Conservation (phyloP, 2,113 vertebrate genomes). For the Oostethus manadensis region DNA sequence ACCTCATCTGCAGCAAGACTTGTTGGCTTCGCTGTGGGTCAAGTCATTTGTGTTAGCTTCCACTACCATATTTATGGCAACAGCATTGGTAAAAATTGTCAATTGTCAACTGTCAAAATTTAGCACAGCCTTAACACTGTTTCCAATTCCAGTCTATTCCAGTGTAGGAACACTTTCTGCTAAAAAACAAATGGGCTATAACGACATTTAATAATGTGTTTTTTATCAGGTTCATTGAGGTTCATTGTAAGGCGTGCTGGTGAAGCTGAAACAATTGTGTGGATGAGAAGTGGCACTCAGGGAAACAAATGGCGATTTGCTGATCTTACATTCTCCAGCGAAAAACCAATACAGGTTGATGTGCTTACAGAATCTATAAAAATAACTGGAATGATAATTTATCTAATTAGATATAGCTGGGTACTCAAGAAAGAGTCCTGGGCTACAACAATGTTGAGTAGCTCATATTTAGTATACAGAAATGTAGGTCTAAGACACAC, state of each 20-base stretch:
- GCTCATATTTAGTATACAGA: no score
- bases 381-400: not conserved
- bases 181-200: not conserved
- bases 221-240: slow-evolving; percentile 60
- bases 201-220: not conserved
- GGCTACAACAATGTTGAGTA: not conserved
- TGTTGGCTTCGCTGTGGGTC: slow-evolving; percentile 48
- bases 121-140: not conserved
- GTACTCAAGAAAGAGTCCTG: not conserved
- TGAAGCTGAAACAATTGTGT: slow-evolving; percentile 57
- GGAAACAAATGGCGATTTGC: slow-evolving; percentile 74
- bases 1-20: slow-evolving; percentile 59
- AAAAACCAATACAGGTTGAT: slow-evolving; percentile 63
- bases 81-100: slow-evolving; percentile 70
- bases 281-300: slow-evolving; percentile 71
- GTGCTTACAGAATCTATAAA: not conserved
- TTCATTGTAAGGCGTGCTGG: slow-evolving; percentile 58
- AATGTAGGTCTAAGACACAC: no score
- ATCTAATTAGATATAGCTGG: not conserved
- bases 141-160: not conserved
- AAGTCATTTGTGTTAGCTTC: slow-evolving; percentile 68
- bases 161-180: no score
- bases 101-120: no score
- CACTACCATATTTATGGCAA: slow-evolving; percentile 71
- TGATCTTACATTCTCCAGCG: slow-evolving; percentile 63